Percentiles rank a stretch among this genome's conserved stretches.
phyloP scores from a whole-genome alignment of 1,140 invertebrate genomes.

The Trialeurodes vaporariorum region DNA sequence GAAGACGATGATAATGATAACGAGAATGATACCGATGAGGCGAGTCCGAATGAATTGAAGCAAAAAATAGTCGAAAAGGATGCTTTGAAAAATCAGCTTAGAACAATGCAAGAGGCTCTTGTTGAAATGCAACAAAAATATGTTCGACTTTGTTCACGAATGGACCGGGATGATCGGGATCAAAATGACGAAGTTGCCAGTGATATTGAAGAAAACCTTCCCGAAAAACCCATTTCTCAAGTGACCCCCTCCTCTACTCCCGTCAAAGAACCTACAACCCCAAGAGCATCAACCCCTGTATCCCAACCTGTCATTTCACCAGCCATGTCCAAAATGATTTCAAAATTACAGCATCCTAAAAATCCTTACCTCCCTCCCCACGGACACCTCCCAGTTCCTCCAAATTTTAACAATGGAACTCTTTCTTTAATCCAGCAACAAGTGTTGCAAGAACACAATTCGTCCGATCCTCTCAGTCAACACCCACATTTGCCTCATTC shows the following conservation, averaged over 20 bases:
- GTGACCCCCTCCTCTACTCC: slow-evolving; percentile 45
- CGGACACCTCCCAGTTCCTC: slow-evolving; percentile 24
- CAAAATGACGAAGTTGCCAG: slow-evolving; percentile 58
- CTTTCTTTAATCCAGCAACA: slow-evolving; percentile 28
- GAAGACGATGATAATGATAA: slow-evolving; percentile 57
- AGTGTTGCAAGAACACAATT: slow-evolving; percentile 28
- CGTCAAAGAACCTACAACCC: slow-evolving; percentile 38
- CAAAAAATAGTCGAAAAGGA: slow-evolving; percentile 75
- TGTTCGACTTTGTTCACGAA: slow-evolving; percentile 67
- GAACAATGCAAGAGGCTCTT: slow-evolving; percentile 76
- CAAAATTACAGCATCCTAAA: slow-evolving; percentile 44
- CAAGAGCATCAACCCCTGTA: slow-evolving; percentile 36
- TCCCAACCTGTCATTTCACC: slow-evolving; percentile 48
- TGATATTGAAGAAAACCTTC: slow-evolving; percentile 48
- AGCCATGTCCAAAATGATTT: slow-evolving; percentile 58
- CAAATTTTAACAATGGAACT: slow-evolving; percentile 26
- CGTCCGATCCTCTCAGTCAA: slow-evolving; percentile 9
- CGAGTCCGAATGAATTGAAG: slow-evolving; percentile 54
- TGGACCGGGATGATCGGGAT: slow-evolving; percentile 56
- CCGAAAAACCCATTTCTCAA: slow-evolving; percentile 38
- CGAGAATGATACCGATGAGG: slow-evolving; percentile 20
- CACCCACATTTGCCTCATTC: slow-evolving; percentile 27
- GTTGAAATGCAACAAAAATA: slow-evolving; percentile 86
- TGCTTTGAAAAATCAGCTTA: slow-evolving; percentile 68
- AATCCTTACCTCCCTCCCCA: slow-evolving; percentile 20